These are phyloP conservation scores for Periophthalmodon schlosseri DNA, from an alignment of 2,113 vertebrate genomes.

Conservation along the genomic window DNA sequence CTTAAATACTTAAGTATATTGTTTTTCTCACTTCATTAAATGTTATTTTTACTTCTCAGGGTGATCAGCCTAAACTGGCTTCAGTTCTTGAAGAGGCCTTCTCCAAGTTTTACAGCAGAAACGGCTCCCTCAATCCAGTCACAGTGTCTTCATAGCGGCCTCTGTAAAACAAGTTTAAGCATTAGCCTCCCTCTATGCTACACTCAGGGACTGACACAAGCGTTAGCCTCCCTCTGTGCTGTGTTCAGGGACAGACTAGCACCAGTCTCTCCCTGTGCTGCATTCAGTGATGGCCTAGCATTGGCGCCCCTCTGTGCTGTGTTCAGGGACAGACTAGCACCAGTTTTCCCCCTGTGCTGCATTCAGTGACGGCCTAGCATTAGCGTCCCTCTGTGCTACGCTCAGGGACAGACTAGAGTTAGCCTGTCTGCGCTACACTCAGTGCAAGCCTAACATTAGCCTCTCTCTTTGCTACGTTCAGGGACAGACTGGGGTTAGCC, in stretches of 20 bases:
- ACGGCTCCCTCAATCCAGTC: slow-evolving; percentile 89
- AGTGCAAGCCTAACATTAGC: too few relatives aligned
- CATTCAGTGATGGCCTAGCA: neutral
- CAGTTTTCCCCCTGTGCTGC: neutral
- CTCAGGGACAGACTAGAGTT: slow-evolving; percentile 17
- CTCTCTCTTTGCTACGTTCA: too few relatives aligned
- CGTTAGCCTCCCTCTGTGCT: neutral
- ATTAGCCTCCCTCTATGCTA: slow-evolving; percentile 24
- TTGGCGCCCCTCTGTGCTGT: neutral
- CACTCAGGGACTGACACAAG: neutral
- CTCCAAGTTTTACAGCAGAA: slow-evolving; percentile 93
- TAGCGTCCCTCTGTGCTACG: neutral
- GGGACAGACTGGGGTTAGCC: too few relatives aligned
- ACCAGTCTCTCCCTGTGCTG: neutral
- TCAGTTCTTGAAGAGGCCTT: slow-evolving; percentile 97
- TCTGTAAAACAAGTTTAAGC: slow-evolving; percentile 44
- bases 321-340: neutral
- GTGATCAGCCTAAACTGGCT: slow-evolving; percentile 89
- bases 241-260: neutral
- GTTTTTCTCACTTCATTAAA: neutral
- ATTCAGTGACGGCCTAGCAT: neutral
- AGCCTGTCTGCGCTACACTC: neutral
- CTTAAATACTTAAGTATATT: neutral
- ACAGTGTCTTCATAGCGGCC: slow-evolving; percentile 91
- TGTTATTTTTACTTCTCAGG: slow-evolving; percentile 66